phyloP scores from a whole-genome alignment of 2,113 vertebrate species.

The Lasiurus borealis region DNA sequence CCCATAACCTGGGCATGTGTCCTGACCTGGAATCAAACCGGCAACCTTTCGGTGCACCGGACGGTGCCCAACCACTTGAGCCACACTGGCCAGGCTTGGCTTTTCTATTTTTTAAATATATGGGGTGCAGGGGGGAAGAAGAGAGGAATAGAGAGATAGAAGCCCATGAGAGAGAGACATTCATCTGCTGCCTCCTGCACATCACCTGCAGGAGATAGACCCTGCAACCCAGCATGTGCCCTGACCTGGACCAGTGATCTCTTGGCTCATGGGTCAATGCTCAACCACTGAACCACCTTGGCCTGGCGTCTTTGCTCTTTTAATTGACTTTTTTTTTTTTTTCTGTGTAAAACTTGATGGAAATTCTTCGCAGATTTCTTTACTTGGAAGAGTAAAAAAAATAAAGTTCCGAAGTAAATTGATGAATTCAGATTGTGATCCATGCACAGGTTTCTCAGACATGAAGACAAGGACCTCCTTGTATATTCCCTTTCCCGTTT shows the following conservation, averaged over 20 bases:
- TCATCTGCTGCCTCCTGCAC: too few species aligned
- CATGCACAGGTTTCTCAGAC: neutral
- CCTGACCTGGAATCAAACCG: neutral
- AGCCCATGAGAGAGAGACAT: too few species aligned
- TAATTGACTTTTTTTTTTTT: neutral
- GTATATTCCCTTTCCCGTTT: neutral
- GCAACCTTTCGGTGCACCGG: too few species aligned
- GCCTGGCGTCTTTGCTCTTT: neutral
- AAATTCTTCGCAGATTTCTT: conserved; percentile 37
- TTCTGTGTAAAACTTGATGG: neutral
- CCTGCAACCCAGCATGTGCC: too few species aligned
- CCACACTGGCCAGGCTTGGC: neutral
- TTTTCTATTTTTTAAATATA: neutral
- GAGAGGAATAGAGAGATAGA: too few species aligned
- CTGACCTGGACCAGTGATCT: too few species aligned
- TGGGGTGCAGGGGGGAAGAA: too few species aligned
- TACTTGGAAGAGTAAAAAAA: conserved; percentile 11
- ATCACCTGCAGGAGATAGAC: too few species aligned
- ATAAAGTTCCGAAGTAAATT: conserved; percentile 31
- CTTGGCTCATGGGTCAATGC: too few species aligned
- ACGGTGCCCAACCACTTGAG: neutral
- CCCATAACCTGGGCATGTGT: neutral
- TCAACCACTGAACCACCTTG: too few species aligned
- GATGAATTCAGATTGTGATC: conserved; percentile 33
- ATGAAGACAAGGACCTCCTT: neutral